phyloP scores from a whole-genome alignment of 1,140 invertebrate genomes.

The Monochamus saltuarius region DNA sequence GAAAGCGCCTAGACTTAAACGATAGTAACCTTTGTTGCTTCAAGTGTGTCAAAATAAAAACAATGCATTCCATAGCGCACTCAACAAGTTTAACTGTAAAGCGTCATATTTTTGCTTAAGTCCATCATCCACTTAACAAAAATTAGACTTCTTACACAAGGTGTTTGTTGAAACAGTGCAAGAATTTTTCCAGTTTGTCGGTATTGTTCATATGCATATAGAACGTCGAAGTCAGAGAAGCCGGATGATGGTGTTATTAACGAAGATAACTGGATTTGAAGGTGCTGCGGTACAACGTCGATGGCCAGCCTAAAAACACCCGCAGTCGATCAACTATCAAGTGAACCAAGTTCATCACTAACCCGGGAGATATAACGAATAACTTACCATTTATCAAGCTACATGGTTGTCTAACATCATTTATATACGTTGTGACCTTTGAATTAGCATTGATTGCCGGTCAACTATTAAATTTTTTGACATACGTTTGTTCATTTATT shows the following conservation, averaged over 20 bases:
- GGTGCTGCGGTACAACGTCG: not conserved
- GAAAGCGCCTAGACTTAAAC: too few species aligned
- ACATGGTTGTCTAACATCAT: slow-evolving; percentile 47
- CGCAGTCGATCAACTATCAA: slow-evolving; percentile 9
- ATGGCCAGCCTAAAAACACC: not conserved
- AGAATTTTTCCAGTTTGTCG: too few species aligned
- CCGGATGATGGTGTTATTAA: not conserved
- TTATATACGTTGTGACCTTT: slow-evolving; percentile 50
- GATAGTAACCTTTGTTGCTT: too few species aligned
- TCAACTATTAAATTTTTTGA: slow-evolving; percentile 35
- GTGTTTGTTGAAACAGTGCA: too few species aligned
- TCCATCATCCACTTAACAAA: too few species aligned
- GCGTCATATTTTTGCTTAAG: too few species aligned
- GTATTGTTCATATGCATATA: too few species aligned
- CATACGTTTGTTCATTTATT: slow-evolving; percentile 28
- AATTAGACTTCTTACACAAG: too few species aligned
- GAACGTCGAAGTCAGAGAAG: too few species aligned
- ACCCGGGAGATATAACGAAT: slow-evolving; percentile 38
- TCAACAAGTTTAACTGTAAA: too few species aligned
- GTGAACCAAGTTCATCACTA: slow-evolving; percentile 34
- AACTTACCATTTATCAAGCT: slow-evolving; percentile 46
- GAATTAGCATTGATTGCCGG: slow-evolving; percentile 50
- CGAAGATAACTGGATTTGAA: slow-evolving; percentile 2
- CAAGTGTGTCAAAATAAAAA: too few species aligned
- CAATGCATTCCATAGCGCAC: too few species aligned